phyloP scores from a whole-genome alignment of 2,113 vertebrate genomes.

The Delphinapterus leucas region DNA sequence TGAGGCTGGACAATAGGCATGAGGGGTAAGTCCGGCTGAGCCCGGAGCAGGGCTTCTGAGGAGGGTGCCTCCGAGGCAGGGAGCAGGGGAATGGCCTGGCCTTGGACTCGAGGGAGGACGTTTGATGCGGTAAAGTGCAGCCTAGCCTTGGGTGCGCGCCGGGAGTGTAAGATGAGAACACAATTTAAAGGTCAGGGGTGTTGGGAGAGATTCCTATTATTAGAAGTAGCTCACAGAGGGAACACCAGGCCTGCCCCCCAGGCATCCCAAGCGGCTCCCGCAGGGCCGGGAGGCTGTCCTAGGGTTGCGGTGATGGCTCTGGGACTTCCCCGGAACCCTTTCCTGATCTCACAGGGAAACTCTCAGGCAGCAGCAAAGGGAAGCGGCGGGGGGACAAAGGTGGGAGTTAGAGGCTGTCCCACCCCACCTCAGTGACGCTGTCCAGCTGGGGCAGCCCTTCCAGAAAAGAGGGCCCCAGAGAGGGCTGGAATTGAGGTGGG shows the following conservation, averaged over 20 bases:
- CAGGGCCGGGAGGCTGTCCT: neutral
- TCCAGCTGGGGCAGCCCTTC: neutral
- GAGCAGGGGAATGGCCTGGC: neutral
- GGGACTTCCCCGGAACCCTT: neutral
- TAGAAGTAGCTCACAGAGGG: neutral
- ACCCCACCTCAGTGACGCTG: neutral
- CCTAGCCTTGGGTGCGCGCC: neutral
- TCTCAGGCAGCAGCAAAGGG: neutral
- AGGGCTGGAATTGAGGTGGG: neutral
- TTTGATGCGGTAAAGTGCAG: fast-evolving
- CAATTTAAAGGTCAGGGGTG: neutral
- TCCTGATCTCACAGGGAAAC: neutral
- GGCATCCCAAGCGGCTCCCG: neutral
- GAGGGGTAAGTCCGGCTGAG: constrained; percentile 68
- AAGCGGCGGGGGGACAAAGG: neutral
- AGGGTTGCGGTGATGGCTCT: neutral
- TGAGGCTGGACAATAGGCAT: constrained; percentile 74
- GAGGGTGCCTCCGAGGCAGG: neutral
- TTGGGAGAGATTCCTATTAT: neutral
- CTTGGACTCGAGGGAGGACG: neutral
- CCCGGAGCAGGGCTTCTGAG: fast-evolving
- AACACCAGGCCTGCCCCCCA: neutral
- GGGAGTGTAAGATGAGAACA: neutral
- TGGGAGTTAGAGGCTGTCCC: neutral
- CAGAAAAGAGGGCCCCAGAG: neutral